Evolutionary conservation across 2,113 vertebrate genomes (phyloP).

Genomic region (Tricholaema leucomelas): DNA sequence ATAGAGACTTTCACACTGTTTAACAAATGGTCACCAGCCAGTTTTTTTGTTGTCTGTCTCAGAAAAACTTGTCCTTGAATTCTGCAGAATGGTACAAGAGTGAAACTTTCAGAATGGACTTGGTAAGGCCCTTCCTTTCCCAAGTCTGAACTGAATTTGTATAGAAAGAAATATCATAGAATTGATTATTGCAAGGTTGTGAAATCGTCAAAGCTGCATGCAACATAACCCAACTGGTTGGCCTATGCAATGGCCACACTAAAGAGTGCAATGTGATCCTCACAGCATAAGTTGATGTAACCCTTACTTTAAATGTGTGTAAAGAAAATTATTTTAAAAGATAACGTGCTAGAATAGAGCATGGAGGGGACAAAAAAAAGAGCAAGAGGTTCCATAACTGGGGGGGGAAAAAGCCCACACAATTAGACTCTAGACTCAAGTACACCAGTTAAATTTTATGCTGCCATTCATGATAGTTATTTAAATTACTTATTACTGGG

Average conservation of each 20-base stretch:
- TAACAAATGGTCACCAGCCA: neutral
- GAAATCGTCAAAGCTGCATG: fast-evolving
- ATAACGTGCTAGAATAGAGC: neutral
- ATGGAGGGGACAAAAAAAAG: neutral
- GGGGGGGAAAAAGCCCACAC: no score
- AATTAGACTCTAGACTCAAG: neutral
- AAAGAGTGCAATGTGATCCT: neutral
- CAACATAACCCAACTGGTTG: neutral
- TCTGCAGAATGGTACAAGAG: neutral
- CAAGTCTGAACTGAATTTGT: neutral
- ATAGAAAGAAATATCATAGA: neutral
- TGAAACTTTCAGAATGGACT: neutral
- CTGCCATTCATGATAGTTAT: neutral
- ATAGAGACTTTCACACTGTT: neutral
- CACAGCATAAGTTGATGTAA: neutral
- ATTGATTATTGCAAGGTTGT: neutral
- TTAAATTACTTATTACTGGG: neutral
- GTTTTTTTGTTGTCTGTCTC: neutral
- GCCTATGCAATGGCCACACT: neutral
- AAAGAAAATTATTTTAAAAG: neutral
- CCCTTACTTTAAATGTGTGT: neutral
- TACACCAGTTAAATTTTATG: neutral
- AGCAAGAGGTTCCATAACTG: neutral
- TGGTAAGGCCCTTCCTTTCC: neutral
- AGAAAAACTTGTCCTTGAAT: neutral